Percentiles rank a stretch among this genome's conserved stretches.
Conservation (phyloP, 2,797 vertebrate species). For the Limosa lapponica region DNA sequence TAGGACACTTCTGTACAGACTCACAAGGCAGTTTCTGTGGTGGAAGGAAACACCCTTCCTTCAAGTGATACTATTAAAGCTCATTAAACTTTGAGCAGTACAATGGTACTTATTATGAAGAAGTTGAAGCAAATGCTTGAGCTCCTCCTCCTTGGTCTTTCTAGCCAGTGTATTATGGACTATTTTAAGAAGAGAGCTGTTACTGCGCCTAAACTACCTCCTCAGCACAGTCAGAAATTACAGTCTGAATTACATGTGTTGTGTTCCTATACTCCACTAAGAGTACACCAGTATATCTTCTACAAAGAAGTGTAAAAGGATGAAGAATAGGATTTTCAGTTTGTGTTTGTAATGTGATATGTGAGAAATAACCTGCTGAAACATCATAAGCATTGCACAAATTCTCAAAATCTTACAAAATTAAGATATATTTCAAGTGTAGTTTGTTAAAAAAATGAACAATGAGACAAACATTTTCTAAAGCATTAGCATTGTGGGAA, state of each 20-base stretch:
- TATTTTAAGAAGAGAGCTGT: slow-evolving; percentile 25
- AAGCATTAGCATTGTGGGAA: background rate
- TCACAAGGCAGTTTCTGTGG: slow-evolving; percentile 74
- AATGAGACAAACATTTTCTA: background rate
- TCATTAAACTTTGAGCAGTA: slow-evolving; percentile 66
- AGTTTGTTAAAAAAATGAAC: background rate
- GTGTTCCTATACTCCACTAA: background rate
- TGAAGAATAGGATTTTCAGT: background rate
- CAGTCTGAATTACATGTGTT: background rate
- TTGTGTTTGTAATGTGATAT: background rate
- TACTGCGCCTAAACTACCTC: background rate
- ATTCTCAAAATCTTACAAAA: background rate
- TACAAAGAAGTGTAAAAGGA: background rate
- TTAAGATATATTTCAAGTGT: background rate
- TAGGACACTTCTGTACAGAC: slow-evolving; percentile 55
- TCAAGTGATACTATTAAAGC: slow-evolving; percentile 70
- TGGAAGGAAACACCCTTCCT: slow-evolving; percentile 60
- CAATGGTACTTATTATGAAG: slow-evolving; percentile 72
- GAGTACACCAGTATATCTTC: background rate
- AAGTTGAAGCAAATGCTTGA: slow-evolving; percentile 32
- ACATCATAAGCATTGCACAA: background rate
- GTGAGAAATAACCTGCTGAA: background rate
- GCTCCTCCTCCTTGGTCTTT: slow-evolving; percentile 36
- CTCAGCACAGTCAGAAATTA: background rate
- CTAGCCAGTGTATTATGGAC: background rate